Base-by-base conservation (phyloP, 2,113 vertebrate genomes). In the Chascanopsetta lugubris region DNA sequence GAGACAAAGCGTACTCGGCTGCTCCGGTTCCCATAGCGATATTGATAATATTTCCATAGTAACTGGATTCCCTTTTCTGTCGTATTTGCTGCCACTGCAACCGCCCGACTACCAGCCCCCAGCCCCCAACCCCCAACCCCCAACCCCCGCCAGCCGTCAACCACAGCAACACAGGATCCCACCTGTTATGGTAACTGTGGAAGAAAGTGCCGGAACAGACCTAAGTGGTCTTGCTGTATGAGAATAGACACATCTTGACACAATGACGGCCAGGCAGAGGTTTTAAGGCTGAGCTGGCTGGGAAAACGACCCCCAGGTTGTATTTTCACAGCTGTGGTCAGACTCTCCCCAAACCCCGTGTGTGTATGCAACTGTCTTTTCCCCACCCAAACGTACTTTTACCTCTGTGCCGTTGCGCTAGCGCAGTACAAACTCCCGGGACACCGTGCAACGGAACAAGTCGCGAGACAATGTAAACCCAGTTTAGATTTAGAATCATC, bases 281-380 rank as follows among this genome's bases (percentile, higher is more conserved):
- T 60, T 81, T 87, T 60, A 60, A 65, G 58, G 73, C 67, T 76
- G 79, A 70, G 67, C 50, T 62, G 70, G 50, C 53, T 54, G 45
- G 46, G 29, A 50, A 42, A 57, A 43, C 50, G 69, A 80, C 68
- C 64, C 65, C 49, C 59, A 57, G 78, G 77, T 71, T 67, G 47
- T 70, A 61, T 85, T 85, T 80, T 88, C 64, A 77, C 88, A 90
- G 90, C 89, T 91, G 89, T 82, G 85, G 45, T 74, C 60, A 25
- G 2, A 49, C 65, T 59, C 42, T 77, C 49, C 56, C 29, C 30
- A 50, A n/a, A 40, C 20, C 49, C 34, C 40, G 50, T 15, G 18
- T 54, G 27, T 55, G 9, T 40, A 12, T 38, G 46, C 22, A 65
- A 49, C 69, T 66, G 63, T 66, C 59, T 46, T 55, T 27, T 55